A percentile compares a stretch with the other conserved stretches of the same genome.
phyloP scores from a whole-genome alignment of 2,797 vertebrate species.

The Malurus leucopterus region DNA sequence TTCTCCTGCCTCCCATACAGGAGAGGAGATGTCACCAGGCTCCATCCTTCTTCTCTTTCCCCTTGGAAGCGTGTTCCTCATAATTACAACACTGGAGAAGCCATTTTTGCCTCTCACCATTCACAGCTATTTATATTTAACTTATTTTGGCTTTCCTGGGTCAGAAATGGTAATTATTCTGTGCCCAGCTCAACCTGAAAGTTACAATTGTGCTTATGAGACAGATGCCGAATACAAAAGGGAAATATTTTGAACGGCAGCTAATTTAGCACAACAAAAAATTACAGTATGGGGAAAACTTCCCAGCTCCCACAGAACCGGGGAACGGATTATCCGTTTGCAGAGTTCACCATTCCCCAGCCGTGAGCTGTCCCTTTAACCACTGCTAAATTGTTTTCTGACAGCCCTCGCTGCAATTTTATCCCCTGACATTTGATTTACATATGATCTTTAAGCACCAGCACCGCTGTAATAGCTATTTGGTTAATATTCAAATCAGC shows the following conservation, averaged over 20 bases:
- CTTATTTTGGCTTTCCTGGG: neutral
- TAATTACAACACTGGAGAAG: neutral
- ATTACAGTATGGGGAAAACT: neutral
- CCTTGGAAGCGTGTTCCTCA: neutral
- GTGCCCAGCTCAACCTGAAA: neutral
- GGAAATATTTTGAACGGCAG: neutral
- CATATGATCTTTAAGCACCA: conserved; percentile 97
- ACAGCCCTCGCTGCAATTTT: conserved; percentile 86
- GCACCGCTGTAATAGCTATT: conserved; percentile 82
- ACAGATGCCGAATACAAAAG: neutral
- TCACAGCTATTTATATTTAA: conserved; percentile 22
- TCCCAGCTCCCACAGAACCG: fast-evolving
- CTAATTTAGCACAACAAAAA: neutral
- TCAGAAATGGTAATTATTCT: conserved; percentile 1
- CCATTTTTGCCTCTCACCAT: neutral
- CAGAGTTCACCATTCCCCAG: conserved; percentile 78
- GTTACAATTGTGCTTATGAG: neutral
- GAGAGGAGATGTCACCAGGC: neutral
- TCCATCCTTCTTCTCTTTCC: neutral
- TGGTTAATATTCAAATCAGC: conserved; percentile 92
- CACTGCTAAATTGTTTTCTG: conserved; percentile 93
- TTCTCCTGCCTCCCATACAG: neutral
- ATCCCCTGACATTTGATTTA: conserved; percentile 94
- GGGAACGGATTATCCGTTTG: conserved; percentile 66
- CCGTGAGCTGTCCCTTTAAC: conserved; percentile 87